These are phyloP conservation scores for Plectropomus leopardus DNA, from an alignment of 2,113 vertebrate species.

Conservation along the genomic window DNA sequence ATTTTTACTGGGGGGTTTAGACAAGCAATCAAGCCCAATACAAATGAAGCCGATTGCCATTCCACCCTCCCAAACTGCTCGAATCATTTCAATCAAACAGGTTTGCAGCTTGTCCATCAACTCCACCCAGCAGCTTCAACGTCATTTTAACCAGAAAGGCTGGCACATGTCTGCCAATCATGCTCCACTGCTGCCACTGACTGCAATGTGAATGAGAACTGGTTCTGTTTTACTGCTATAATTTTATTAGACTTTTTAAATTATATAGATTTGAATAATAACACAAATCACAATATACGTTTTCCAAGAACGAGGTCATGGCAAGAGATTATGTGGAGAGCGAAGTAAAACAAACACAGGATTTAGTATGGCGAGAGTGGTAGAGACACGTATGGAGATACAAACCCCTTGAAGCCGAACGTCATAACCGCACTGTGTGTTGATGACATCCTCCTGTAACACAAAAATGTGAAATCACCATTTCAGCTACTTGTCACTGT, in stretches of 20 bases:
- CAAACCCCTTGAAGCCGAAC: slow-evolving; percentile 89
- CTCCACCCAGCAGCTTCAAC: slow-evolving; percentile 16
- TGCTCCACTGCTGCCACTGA: neutral
- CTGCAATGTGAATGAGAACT: neutral
- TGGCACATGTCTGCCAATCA: slow-evolving; percentile 23
- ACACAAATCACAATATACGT: neutral
- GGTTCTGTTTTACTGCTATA: neutral
- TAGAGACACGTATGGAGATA: neutral
- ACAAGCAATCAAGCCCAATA: slow-evolving; percentile 17
- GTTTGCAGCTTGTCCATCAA: slow-evolving; percentile 44
- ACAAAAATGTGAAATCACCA: slow-evolving; percentile 1
- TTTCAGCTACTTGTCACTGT: slow-evolving; percentile 2
- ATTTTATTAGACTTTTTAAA: neutral
- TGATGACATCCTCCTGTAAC: slow-evolving; percentile 90
- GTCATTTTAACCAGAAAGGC: slow-evolving; percentile 31
- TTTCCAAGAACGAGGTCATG: neutral
- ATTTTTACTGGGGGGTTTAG: neutral
- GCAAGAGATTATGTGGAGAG: neutral
- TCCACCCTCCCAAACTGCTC: slow-evolving; percentile 18
- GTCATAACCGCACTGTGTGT: slow-evolving; percentile 94
- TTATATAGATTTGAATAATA: neutral
- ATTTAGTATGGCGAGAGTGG: neutral
- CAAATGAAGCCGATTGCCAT: slow-evolving; percentile 11
- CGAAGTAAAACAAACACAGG: neutral
- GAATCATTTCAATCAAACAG: slow-evolving; percentile 40